Conservation (phyloP, 2,797 vertebrate species). For the Sebastes aleutianus region DNA sequence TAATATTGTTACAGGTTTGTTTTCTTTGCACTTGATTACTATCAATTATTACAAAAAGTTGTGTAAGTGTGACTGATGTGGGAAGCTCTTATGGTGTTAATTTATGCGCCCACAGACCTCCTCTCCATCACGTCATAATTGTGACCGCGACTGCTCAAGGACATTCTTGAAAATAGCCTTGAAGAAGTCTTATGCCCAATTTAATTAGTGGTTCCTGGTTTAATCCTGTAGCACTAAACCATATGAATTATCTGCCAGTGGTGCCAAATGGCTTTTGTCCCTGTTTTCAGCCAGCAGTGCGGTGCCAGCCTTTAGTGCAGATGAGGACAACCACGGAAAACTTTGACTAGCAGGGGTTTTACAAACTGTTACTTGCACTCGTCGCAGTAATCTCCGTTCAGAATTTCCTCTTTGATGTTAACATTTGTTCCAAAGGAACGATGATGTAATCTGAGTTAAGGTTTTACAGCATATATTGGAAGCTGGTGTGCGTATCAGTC, state of each 20-base stretch:
- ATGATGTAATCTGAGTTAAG: conserved; percentile 5
- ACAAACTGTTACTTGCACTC: conserved; percentile 4
- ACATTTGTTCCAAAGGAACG: neutral
- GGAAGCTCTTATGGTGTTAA: neutral
- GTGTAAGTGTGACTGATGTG: neutral
- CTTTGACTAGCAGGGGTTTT: conserved; percentile 2
- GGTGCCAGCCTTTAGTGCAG: conserved; percentile 41
- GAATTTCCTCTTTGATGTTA: neutral
- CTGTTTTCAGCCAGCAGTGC: conserved; percentile 26
- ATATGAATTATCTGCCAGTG: conserved; percentile 55
- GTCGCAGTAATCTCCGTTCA: neutral
- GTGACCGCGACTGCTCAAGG: conserved; percentile 57
- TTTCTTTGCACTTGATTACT: neutral
- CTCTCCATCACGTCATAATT: conserved; percentile 42
- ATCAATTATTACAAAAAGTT: neutral
- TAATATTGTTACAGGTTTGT: neutral
- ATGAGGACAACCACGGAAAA: conserved; percentile 37
- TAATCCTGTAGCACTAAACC: conserved; percentile 57
- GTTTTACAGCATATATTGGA: neutral
- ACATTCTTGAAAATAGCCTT: conserved; percentile 60
- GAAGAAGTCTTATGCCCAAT: conserved; percentile 54
- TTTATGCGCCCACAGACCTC: neutral
- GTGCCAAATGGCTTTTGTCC: conserved; percentile 70
- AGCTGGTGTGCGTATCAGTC: neutral
- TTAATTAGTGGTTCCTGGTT: conserved; percentile 65